Evolutionary conservation across 2,797 vertebrate genomes (phyloP).

Genomic region (Hipposideros larvatus): DNA sequence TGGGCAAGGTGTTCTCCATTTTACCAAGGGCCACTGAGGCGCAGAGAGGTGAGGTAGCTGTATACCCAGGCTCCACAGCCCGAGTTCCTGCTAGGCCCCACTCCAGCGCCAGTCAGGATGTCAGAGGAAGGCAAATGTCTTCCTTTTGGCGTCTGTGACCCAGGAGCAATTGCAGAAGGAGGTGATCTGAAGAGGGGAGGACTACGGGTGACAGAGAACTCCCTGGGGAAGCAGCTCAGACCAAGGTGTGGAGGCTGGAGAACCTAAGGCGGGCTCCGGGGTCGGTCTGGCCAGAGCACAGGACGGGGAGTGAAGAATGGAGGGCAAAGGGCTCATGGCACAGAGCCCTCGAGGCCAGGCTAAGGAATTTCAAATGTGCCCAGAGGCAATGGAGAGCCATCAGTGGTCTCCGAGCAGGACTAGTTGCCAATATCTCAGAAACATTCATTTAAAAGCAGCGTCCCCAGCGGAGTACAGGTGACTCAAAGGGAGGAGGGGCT

Average conservation of each 20-base stretch:
- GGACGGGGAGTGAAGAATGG: background rate
- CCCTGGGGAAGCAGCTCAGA: background rate
- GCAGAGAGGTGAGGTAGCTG: background rate
- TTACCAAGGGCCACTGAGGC: background rate
- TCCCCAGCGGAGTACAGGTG: background rate
- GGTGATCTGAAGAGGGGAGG: background rate
- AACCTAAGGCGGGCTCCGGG: background rate
- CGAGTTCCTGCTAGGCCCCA: background rate
- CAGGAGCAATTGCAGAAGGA: background rate
- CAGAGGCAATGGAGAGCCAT: background rate
- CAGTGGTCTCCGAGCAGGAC: background rate
- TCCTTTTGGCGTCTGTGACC: background rate
- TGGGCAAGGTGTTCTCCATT: background rate
- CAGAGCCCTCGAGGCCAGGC: background rate
- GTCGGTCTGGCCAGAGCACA: background rate
- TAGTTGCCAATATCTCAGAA: background rate
- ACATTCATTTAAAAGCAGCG: background rate
- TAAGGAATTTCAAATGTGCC: background rate
- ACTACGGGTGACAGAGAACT: background rate
- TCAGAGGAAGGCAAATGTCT: background rate
- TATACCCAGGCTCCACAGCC: background rate
- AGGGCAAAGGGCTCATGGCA: background rate
- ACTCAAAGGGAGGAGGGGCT: background rate
- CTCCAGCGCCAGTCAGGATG: background rate
- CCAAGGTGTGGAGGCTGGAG: background rate